Percentiles rank a stretch among this genome's conserved stretches.
These are phyloP conservation scores for Epiblema foenella DNA, from an alignment of 2,888 invertebrate genomes.

Conservation along the genomic window DNA sequence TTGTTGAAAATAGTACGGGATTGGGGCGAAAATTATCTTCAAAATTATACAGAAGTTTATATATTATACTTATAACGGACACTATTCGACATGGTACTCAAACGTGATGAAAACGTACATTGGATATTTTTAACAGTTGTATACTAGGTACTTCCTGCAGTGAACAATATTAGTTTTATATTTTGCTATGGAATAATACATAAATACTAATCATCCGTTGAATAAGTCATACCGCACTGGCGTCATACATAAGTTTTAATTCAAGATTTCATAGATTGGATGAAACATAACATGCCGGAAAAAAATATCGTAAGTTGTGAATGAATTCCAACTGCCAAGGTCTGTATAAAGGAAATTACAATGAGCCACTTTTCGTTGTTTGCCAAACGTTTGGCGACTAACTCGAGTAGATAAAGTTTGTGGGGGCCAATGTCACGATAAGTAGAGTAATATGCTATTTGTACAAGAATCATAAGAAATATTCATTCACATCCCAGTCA, in stretches of 20 bases:
- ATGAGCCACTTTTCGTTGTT: background rate
- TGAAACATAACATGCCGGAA: constrained; percentile 37
- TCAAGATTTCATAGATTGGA: constrained; percentile 42
- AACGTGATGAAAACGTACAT: background rate
- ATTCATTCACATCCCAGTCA: background rate
- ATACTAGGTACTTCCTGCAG: constrained; percentile 34
- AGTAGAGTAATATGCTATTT: background rate
- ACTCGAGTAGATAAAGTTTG: background rate
- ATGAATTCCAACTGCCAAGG: constrained; percentile 44
- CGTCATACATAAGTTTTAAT: constrained; percentile 60
- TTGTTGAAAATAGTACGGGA: background rate
- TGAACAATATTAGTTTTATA: constrained; percentile 65
- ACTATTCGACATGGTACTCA: background rate
- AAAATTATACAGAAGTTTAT: too few species aligned
- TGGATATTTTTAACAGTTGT: background rate
- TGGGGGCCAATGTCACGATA: background rate
- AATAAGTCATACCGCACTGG: constrained; percentile 62
- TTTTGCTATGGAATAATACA: constrained; percentile 67
- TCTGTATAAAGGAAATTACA: constrained; percentile 2
- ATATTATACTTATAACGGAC: too few species aligned
- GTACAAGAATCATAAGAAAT: background rate
- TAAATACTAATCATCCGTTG: constrained; percentile 67
- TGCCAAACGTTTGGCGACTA: constrained; percentile 2
- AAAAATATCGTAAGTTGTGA: constrained; percentile 35
- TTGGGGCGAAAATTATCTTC: too few species aligned